Conservation (phyloP, 2,113 vertebrate genomes). For the Myocastor coypus region DNA sequence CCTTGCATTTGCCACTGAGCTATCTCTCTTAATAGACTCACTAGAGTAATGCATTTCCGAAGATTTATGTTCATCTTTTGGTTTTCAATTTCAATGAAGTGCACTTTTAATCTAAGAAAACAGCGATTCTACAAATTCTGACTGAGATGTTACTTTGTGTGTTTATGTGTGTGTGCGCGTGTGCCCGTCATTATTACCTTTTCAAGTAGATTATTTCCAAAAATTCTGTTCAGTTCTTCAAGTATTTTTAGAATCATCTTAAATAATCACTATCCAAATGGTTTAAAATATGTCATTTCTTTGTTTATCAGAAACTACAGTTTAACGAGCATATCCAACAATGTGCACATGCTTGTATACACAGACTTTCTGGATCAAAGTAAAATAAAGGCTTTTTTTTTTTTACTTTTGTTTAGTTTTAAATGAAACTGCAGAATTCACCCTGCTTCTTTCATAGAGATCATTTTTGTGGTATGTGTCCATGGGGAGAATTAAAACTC, state of each 20-base stretch:
- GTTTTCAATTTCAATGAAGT: slow-evolving; percentile 28
- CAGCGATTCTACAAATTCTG: not conserved
- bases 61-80: slow-evolving; percentile 25
- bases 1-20: not conserved
- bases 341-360: not conserved
- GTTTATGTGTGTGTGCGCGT: not conserved
- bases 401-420: not conserved
- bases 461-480: slow-evolving; percentile 24
- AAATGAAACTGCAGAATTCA: slow-evolving; percentile 4
- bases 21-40: slow-evolving; percentile 34
- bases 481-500: slow-evolving; percentile 32
- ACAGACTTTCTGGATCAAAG: slow-evolving; percentile 38
- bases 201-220: slow-evolving; percentile 40
- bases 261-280: not conserved
- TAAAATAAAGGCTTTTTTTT: not conserved
- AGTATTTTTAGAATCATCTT: slow-evolving; percentile 25
- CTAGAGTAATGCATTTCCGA: not conserved
- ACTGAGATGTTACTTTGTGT: not conserved
- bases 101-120: not conserved
- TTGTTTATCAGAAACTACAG: slow-evolving; percentile 41
- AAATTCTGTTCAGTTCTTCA: slow-evolving; percentile 4
- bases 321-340: slow-evolving; percentile 52
- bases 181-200: not conserved
- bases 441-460: not conserved
- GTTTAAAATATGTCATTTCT: slow-evolving; percentile 34